These are phyloP conservation scores for Ascaphus truei DNA, from an alignment of 2,113 vertebrate species.

Conservation along the genomic window DNA sequence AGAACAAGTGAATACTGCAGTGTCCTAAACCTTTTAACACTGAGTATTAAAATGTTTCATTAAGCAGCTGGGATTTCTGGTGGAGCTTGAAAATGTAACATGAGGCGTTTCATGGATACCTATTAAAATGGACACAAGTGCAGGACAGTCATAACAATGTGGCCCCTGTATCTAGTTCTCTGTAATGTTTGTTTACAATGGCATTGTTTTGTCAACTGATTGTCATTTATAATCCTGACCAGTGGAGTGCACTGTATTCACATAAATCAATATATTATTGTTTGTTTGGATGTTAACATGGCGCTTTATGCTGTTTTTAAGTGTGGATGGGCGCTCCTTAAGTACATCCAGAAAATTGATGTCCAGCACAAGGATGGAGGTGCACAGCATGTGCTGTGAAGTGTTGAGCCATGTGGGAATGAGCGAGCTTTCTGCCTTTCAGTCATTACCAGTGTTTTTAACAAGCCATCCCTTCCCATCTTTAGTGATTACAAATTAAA, in stretches of 20 bases:
- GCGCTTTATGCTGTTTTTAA: background rate
- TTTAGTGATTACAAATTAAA: too few species aligned
- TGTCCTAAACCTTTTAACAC: too few species aligned
- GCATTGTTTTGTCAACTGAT: too few species aligned
- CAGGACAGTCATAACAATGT: too few species aligned
- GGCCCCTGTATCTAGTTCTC: too few species aligned
- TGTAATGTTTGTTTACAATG: too few species aligned
- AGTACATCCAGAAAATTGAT: background rate
- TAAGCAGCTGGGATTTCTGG: too few species aligned
- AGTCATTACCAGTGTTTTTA: background rate
- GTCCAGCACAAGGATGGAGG: background rate
- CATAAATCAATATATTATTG: constrained; percentile 23
- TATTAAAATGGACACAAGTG: too few species aligned
- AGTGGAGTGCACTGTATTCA: constrained; percentile 30
- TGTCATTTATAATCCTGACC: constrained; percentile 4
- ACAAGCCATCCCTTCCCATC: background rate
- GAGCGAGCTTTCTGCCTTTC: background rate
- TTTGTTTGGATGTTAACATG: constrained; percentile 5
- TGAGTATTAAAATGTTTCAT: too few species aligned
- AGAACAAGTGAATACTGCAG: too few species aligned
- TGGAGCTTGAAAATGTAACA: too few species aligned
- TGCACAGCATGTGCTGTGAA: background rate
- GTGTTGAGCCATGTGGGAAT: background rate
- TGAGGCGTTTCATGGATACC: too few species aligned
- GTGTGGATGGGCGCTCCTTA: constrained; percentile 9